Evolutionary conservation across 2,113 vertebrate species (phyloP).

Genomic region (Scalopus aquaticus): DNA sequence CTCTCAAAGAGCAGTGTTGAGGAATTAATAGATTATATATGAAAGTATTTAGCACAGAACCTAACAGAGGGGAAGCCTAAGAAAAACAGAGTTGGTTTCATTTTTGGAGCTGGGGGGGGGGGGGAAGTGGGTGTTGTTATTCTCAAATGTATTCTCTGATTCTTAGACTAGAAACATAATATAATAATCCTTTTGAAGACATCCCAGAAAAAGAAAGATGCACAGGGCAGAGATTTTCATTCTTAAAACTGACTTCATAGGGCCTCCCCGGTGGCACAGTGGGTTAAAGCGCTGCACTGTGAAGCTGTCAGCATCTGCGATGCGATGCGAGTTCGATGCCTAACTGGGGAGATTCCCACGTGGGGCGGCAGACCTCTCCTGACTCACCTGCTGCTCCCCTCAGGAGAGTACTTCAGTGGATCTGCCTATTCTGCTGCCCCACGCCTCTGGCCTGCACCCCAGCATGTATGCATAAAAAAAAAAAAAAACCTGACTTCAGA

Average conservation of each 20-base stretch:
- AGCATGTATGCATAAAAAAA: too few species aligned
- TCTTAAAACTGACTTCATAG: neutral
- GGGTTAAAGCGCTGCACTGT: too few species aligned
- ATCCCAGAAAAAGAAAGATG: neutral
- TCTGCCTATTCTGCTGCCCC: too few species aligned
- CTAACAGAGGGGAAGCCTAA: neutral
- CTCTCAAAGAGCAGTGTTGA: neutral
- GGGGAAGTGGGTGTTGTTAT: neutral
- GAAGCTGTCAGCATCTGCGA: too few species aligned
- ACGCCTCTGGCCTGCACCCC: too few species aligned
- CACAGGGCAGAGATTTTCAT: neutral
- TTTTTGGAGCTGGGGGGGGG: neutral
- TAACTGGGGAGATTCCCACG: too few species aligned
- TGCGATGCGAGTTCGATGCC: too few species aligned
- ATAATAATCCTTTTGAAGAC: neutral
- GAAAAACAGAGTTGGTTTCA: neutral
- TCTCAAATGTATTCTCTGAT: neutral
- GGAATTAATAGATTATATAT: neutral
- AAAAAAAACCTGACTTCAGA: too few species aligned
- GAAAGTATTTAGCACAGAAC: neutral
- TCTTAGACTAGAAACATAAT: conserved; percentile 40
- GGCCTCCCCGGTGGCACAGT: too few species aligned
- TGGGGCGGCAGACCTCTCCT: too few species aligned
- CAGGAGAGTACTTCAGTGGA: too few species aligned
- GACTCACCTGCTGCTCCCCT: too few species aligned